A percentile compares a stretch with the other conserved stretches of the same genome.
phyloP scores from a whole-genome alignment of 2,888 invertebrate species.

The Melieria omissa region DNA sequence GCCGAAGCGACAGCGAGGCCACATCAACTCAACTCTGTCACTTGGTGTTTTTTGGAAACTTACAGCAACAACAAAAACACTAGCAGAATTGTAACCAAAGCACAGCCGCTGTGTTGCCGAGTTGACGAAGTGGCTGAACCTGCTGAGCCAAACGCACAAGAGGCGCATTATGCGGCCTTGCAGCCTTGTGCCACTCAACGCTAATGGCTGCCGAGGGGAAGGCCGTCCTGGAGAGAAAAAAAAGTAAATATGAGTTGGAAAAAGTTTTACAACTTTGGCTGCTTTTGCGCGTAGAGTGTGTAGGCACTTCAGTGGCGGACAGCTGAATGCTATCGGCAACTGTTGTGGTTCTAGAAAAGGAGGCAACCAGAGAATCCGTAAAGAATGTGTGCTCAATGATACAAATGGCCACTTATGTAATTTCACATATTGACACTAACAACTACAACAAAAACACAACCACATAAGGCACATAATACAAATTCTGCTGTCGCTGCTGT shows the following conservation, averaged over 20 bases:
- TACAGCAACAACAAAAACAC: too few species aligned
- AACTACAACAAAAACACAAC: not conserved
- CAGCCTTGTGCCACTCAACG: not conserved
- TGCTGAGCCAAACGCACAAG: too few species aligned
- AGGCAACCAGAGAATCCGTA: too few species aligned
- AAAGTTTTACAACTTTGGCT: not conserved
- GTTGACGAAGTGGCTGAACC: too few species aligned
- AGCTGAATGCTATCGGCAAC: too few species aligned
- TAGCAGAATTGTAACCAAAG: too few species aligned
- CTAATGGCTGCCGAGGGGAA: not conserved
- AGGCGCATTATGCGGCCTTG: not conserved
- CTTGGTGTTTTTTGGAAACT: too few species aligned
- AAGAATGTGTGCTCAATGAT: not conserved
- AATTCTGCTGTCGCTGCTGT: too few species aligned
- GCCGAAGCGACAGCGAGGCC: too few species aligned
- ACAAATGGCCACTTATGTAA: conserved; percentile 19
- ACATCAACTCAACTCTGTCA: too few species aligned
- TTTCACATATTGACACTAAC: conserved; percentile 2
- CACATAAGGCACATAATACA: not conserved
- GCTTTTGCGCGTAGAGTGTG: not conserved
- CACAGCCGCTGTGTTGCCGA: too few species aligned
- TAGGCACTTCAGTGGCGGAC: not conserved
- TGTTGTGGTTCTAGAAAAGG: too few species aligned
- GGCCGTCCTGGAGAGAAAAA: not conserved
- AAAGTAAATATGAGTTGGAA: conserved; percentile 2